Base-by-base conservation (phyloP, 2,888 invertebrate species). In the Campopleginae sp. region DNA sequence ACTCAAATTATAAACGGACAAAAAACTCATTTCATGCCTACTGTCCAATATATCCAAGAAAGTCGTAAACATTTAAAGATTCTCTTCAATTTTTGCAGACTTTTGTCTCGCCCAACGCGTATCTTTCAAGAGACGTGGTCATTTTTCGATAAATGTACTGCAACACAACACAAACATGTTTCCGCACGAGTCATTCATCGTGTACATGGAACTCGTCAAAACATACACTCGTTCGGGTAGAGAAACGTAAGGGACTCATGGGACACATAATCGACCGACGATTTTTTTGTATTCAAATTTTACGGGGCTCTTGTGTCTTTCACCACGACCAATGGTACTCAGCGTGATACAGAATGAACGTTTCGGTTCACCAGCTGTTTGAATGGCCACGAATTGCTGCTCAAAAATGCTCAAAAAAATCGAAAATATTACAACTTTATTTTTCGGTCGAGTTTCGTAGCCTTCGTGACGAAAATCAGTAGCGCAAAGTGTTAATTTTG, bases 181-280 rank as follows among this genome's bases (percentile, higher is more conserved):
- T 88, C 89, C 89, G 87, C 87, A 88, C 87, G 80, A 88, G 86
- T 85, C 84, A 90, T 91, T 90, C 89, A 90, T 87, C 84, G 78
- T 31, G n/a, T 54, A 58, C 23, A 80, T 27, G 27, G 51, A 72
- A 80, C n/a, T 31, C 63, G 61, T 72, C 38, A 71, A 72, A 79
- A 72, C n/a, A 72, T 31, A 44, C 23, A 58, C 76, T 27, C 38
- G 14, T 77, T 38, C 42, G 51, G 58, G 31, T 31, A n/a, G 33
- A 5, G 42, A 44, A 66, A 68, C 44, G 23, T 42, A 2, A 68
- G n/a, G 17, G 48, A 77, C 46, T 27, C 61, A 23, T 54, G 61
- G 3, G 46, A 63, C 46, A 14, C 46, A 46, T 48, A 63, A 75
- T 48, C 63, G 19, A 19, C 27, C 12, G 19, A 33, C 27, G 31